These are phyloP conservation scores for Clupea harengus DNA, from an alignment of 2,113 vertebrate species.

Conservation along the genomic window DNA sequence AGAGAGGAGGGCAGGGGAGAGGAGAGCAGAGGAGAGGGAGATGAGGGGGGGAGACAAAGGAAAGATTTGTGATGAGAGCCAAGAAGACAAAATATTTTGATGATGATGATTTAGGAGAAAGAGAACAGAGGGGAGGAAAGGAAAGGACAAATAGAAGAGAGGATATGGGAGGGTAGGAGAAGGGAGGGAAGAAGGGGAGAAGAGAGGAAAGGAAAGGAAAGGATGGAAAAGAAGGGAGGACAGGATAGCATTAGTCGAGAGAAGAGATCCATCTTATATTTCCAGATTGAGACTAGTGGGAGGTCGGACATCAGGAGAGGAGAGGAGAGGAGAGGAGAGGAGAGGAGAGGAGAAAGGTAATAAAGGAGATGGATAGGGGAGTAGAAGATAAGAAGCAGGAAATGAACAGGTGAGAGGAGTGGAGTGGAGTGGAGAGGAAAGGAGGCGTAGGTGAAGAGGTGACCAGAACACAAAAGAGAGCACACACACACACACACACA, in stretches of 20 bases:
- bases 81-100: background rate
- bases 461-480: background rate
- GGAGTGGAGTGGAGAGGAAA: background rate
- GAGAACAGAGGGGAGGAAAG: background rate
- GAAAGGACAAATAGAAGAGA: background rate
- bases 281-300: background rate
- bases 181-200: background rate
- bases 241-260: background rate
- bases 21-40: background rate
- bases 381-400: background rate
- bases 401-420: background rate
- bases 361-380: background rate
- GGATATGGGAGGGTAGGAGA: background rate
- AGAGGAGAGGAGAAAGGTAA: background rate
- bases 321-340: background rate
- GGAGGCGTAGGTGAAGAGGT: background rate
- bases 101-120: background rate
- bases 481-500: background rate
- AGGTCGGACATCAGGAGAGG: background rate
- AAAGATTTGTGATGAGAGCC: background rate
- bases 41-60: background rate
- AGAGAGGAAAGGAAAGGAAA: background rate
- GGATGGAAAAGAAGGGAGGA: background rate
- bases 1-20: too few species aligned
- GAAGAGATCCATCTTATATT: background rate